Evolutionary conservation across 1,140 invertebrate genomes (phyloP).

Genomic region (Chymomyza costata): DNA sequence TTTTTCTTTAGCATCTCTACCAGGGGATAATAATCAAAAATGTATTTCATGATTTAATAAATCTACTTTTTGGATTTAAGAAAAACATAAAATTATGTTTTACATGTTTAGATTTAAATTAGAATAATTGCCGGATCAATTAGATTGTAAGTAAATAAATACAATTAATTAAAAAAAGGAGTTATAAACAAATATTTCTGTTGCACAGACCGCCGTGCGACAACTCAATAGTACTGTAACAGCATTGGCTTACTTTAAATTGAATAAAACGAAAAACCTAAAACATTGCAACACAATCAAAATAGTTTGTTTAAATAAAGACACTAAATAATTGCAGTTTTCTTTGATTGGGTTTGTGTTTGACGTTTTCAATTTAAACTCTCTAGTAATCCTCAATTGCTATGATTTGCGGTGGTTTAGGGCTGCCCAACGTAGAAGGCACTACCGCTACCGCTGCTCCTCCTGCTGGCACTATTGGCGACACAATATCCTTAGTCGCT

Average conservation of each 20-base stretch:
- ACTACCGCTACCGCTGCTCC: constrained; percentile 16
- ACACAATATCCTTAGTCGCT: constrained; percentile 53
- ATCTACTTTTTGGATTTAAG: constrained; percentile 56
- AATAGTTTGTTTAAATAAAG: constrained; percentile 25
- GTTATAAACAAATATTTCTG: constrained; percentile 50
- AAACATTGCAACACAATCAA: constrained; percentile 25
- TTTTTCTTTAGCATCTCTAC: too few relatives aligned
- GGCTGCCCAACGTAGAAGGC: constrained; percentile 29
- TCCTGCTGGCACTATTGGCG: constrained; percentile 28
- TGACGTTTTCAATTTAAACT: constrained; percentile 35
- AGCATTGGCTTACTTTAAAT: constrained; percentile 23
- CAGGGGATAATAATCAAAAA: too few relatives aligned
- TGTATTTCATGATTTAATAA: constrained; percentile 40
- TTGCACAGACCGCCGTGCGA: constrained; percentile 63
- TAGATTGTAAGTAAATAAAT: constrained; percentile 43
- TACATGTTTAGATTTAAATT: constrained; percentile 44
- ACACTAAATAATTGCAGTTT: too few relatives aligned
- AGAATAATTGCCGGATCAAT: constrained; percentile 28
- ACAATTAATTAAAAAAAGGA: constrained; percentile 49
- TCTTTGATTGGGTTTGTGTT: constrained; percentile 23
- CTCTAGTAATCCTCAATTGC: constrained; percentile 70
- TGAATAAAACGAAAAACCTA: constrained; percentile 36
- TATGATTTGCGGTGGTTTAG: constrained; percentile 74
- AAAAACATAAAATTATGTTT: constrained; percentile 38
- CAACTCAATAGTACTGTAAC: constrained; percentile 50